Conservation (phyloP, 2,888 invertebrate species). For the Toxonevra muliebris region DNA sequence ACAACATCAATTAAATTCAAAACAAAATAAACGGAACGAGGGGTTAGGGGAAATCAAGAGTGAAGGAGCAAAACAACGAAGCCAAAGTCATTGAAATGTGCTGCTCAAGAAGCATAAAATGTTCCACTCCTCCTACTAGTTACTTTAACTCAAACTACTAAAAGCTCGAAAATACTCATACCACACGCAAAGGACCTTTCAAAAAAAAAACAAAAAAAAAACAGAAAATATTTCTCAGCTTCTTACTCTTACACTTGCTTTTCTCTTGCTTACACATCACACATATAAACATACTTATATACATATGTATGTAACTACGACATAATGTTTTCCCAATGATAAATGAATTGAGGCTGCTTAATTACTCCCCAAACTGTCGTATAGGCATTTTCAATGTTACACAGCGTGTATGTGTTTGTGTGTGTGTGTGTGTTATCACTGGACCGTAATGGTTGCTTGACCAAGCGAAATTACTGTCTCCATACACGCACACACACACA, state of each 20-base stretch:
- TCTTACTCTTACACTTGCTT: conserved; percentile 4
- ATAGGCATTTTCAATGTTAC: conserved; percentile 50
- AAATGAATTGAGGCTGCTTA: conserved; percentile 61
- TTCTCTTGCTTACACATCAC: background rate
- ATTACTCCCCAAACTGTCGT: conserved; percentile 62
- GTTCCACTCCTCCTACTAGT: background rate
- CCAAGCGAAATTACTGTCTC: conserved; percentile 14
- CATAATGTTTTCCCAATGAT: conserved; percentile 52
- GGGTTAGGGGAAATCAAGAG: background rate
- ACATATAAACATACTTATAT: background rate
- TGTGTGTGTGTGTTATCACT: conserved; percentile 12
- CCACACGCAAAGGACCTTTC: too few relatives aligned
- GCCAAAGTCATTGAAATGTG: conserved; percentile 17
- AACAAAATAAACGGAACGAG: background rate
- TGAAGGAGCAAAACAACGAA: conserved; percentile 12
- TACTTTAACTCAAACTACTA: conserved; percentile 11
- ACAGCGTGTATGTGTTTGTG: conserved; percentile 12
- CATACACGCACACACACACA: background rate
- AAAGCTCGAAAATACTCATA: background rate
- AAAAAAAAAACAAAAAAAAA: too few relatives aligned
- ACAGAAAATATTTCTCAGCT: background rate
- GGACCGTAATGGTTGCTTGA: conserved; percentile 2
- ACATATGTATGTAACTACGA: conserved; percentile 24
- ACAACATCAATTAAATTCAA: conserved; percentile 41
- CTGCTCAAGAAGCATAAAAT: conserved; percentile 19